Percentiles rank a stretch among this genome's conserved stretches.
phyloP scores from a whole-genome alignment of 2,113 vertebrate genomes.

The Xenopus borealis region DNA sequence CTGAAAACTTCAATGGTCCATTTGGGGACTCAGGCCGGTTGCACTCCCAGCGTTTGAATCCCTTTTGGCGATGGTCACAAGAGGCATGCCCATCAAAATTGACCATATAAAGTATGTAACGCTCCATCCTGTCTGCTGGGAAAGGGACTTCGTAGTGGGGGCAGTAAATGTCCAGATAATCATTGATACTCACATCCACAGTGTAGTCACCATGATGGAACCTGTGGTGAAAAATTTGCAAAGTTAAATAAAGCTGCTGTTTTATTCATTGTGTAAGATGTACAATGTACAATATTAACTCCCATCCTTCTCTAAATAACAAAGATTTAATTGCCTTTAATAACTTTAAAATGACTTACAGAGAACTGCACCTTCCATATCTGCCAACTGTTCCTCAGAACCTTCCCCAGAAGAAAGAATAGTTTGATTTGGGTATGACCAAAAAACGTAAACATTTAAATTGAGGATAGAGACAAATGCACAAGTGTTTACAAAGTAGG shows the following conservation, averaged over 20 bases:
- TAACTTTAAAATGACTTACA: too few species aligned
- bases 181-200: constrained; percentile 93
- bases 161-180: constrained; percentile 97
- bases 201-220: constrained; percentile 86
- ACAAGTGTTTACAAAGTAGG: too few species aligned
- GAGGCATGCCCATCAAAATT: constrained; percentile 83
- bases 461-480: too few species aligned
- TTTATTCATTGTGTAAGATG: background rate
- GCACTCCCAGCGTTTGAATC: constrained; percentile 97
- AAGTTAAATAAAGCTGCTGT: background rate
- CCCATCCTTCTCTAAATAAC: too few species aligned
- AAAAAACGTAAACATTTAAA: too few species aligned
- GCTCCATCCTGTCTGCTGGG: constrained; percentile 76
- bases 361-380: too few species aligned
- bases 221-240: constrained; percentile 56
- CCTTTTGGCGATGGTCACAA: constrained; percentile 84
- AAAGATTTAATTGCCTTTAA: too few species aligned
- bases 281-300: too few species aligned
- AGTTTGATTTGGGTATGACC: too few species aligned
- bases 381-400: too few species aligned
- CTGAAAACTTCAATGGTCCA: constrained; percentile 90
- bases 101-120: constrained; percentile 92
- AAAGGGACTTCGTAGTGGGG: constrained; percentile 83
- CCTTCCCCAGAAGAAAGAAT: too few species aligned
- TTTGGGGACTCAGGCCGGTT: constrained; percentile 82